Conservation (phyloP, 2,888 invertebrate genomes). For the Hirtodrosophila duncani region DNA sequence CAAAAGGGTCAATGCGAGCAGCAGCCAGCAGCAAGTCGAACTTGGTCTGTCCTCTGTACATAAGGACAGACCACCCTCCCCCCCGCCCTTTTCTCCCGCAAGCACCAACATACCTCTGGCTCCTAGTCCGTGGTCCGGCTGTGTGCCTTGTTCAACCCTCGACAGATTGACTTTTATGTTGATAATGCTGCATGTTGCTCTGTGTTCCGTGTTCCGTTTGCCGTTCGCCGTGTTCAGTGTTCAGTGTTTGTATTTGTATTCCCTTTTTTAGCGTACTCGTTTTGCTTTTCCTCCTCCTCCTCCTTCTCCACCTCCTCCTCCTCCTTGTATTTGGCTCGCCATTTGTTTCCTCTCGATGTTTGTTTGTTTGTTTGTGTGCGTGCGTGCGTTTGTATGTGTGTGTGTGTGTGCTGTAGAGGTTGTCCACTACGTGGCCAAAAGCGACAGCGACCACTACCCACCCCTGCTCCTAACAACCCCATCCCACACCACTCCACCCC, state of each 20-base stretch:
- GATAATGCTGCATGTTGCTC: conserved; percentile 33
- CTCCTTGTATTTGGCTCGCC: too few species aligned
- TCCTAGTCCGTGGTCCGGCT: not conserved
- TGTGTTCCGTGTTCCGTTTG: not conserved
- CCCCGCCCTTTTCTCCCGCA: conserved; percentile 13
- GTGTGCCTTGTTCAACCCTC: conserved; percentile 56
- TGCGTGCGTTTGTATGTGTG: conserved; percentile 8
- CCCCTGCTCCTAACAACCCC: too few species aligned
- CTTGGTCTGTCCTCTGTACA: too few species aligned
- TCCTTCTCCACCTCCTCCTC: not conserved
- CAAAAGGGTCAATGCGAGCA: conserved; percentile 54
- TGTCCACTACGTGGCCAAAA: conserved; percentile 27
- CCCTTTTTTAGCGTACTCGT: too few species aligned
- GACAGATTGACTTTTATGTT: conserved; percentile 66
- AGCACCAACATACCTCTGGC: not conserved
- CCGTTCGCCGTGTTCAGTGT: too few species aligned
- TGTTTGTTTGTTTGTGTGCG: conserved; percentile 2
- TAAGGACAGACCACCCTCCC: too few species aligned
- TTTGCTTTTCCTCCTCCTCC: not conserved
- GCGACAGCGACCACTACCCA: too few species aligned
- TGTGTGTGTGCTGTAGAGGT: conserved; percentile 13
- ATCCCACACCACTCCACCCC: too few species aligned
- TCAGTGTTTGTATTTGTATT: conserved; percentile 9
- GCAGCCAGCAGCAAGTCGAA: too few species aligned
- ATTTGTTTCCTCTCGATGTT: not conserved